phyloP scores from a whole-genome alignment of 1,140 invertebrate genomes.

The Drosophila serrata region DNA sequence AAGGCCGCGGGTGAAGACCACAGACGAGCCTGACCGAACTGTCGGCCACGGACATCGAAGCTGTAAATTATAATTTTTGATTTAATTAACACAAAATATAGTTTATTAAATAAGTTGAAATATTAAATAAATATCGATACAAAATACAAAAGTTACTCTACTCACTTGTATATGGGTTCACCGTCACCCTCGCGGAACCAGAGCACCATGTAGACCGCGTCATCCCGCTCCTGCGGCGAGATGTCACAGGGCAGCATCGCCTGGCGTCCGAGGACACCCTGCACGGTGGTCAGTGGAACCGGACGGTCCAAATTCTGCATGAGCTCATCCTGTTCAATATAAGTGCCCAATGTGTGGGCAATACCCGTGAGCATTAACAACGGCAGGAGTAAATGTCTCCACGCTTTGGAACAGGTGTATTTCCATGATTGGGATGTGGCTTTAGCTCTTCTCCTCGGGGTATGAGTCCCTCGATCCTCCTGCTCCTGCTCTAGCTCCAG shows the following conservation, averaged over 20 bases:
- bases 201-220: constrained; percentile 94
- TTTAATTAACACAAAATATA: background rate
- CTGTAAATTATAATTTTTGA: constrained; percentile 86
- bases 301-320: constrained; percentile 85
- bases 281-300: constrained; percentile 91
- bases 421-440: background rate
- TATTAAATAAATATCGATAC: background rate
- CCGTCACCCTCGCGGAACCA: constrained; percentile 95
- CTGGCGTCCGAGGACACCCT: constrained; percentile 92
- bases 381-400: constrained; percentile 22
- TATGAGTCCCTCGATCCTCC: constrained; percentile 5
- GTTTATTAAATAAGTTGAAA: background rate
- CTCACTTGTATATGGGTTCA: constrained; percentile 94
- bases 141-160: background rate
- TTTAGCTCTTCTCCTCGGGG: constrained; percentile 1
- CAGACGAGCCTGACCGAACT: constrained; percentile 90
- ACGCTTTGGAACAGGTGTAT: constrained; percentile 4
- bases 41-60: constrained; percentile 92
- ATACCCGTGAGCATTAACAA: constrained; percentile 36
- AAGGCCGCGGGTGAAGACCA: constrained; percentile 93
- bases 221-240: constrained; percentile 90
- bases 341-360: constrained; percentile 44
- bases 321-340: constrained; percentile 84
- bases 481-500: constrained; percentile 4
- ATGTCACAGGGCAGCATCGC: constrained; percentile 93